Evolutionary conservation across 1,140 invertebrate genomes (phyloP).

Genomic region (Magallana gigas): DNA sequence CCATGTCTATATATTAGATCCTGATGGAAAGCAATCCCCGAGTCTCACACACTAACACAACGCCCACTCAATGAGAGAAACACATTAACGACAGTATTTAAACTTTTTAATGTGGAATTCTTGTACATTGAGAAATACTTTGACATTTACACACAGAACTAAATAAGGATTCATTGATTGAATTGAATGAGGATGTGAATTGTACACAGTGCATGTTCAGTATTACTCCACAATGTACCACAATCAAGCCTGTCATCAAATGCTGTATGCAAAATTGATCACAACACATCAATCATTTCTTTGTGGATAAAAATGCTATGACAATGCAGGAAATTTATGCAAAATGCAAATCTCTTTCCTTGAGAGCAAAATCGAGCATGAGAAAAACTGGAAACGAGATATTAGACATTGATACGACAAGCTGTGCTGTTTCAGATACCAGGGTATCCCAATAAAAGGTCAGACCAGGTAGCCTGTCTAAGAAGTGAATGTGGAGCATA

Average conservation of each 20-base stretch:
- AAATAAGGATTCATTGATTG: slow-evolving; percentile 10
- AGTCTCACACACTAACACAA: background rate
- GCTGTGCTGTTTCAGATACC: too few relatives aligned
- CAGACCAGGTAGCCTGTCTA: too few relatives aligned
- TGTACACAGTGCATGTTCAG: background rate
- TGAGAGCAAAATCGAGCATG: too few relatives aligned
- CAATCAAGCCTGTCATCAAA: slow-evolving; percentile 13
- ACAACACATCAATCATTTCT: slow-evolving; percentile 28
- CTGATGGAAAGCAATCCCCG: background rate
- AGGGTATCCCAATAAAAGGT: too few relatives aligned
- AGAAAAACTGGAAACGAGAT: too few relatives aligned
- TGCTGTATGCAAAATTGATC: slow-evolving; percentile 8
- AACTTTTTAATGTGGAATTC: background rate
- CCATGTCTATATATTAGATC: too few relatives aligned
- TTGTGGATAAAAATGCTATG: slow-evolving; percentile 5
- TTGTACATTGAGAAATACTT: background rate
- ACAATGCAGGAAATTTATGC: slow-evolving; percentile 13
- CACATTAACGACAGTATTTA: background rate
- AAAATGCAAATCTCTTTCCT: slow-evolving; percentile 23
- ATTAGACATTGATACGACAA: too few relatives aligned
- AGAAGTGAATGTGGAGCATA: too few relatives aligned
- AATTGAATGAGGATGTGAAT: background rate
- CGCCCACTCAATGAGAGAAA: background rate
- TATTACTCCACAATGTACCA: background rate
- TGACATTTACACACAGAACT: background rate